These are phyloP conservation scores for Falco peregrinus DNA, from an alignment of 2,797 vertebrate species.

Conservation along the genomic window DNA sequence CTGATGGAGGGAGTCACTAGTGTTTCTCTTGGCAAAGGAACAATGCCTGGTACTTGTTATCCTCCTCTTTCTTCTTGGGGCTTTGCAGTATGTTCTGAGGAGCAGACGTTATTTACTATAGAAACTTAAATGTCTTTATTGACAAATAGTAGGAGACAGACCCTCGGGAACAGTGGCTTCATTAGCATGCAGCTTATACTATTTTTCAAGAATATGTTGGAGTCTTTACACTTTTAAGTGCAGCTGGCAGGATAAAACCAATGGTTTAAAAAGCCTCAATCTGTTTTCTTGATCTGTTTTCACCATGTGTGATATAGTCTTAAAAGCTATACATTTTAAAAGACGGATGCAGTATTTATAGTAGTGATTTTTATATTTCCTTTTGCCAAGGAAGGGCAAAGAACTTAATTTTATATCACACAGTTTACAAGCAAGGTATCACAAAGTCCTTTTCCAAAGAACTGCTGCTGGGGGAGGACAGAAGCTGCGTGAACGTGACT, in stretches of 20 bases:
- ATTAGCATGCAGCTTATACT: constrained; percentile 74
- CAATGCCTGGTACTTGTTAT: constrained; percentile 65
- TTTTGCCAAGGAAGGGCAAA: constrained; percentile 38
- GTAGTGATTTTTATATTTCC: constrained; percentile 21
- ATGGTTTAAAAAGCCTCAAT: constrained; percentile 76
- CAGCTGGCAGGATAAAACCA: constrained; percentile 68
- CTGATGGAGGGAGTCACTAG: neutral
- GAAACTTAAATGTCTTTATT: constrained; percentile 68
- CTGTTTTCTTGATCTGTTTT: constrained; percentile 66
- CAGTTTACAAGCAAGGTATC: constrained; percentile 16
- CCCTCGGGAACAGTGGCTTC: constrained; percentile 71
- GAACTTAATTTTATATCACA: constrained; percentile 39
- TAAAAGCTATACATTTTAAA: constrained; percentile 46
- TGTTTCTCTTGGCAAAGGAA: constrained; percentile 55
- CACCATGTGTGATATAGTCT: constrained; percentile 23
- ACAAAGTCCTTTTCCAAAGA: neutral
- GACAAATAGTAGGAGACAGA: constrained; percentile 72
- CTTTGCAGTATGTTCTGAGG: constrained; percentile 62
- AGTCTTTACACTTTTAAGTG: constrained; percentile 72
- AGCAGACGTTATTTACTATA: constrained; percentile 67
- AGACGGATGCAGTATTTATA: constrained; percentile 25
- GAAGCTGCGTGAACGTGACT: neutral
- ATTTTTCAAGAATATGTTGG: constrained; percentile 70
- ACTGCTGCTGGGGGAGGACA: neutral
- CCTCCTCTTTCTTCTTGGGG: constrained; percentile 58